These are phyloP conservation scores for Ceratina australensis DNA, from an alignment of 1,140 invertebrate species.

Conservation along the genomic window DNA sequence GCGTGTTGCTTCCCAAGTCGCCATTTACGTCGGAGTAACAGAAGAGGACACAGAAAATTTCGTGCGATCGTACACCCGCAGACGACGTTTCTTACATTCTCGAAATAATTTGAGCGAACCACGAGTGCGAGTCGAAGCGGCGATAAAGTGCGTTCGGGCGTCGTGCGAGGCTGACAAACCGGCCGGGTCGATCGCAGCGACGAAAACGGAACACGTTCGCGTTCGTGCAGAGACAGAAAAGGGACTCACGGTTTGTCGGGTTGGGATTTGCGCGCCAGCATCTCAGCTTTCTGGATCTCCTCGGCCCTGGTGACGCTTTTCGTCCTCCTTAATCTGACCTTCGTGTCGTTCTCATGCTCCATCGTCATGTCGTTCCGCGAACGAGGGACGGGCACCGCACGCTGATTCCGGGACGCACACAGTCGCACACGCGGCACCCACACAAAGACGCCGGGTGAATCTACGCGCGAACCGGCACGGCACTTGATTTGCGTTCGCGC, in stretches of 20 bases:
- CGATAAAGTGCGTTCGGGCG: neutral
- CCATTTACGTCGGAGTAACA: conserved; percentile 10
- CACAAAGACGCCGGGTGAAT: neutral
- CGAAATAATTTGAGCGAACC: neutral
- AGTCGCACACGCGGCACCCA: conserved; percentile 35
- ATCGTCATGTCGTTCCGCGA: conserved; percentile 55
- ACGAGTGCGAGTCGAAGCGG: too few species aligned
- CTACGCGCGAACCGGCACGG: neutral
- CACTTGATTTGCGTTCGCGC: neutral
- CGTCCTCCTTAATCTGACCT: conserved; percentile 85
- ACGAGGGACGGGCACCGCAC: conserved; percentile 26
- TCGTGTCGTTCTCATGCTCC: conserved; percentile 68
- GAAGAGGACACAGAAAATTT: conserved; percentile 35
- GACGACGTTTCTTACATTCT: too few species aligned
- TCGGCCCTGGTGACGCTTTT: conserved; percentile 93
- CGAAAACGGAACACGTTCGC: neutral
- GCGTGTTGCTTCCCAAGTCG: conserved; percentile 30
- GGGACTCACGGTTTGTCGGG: conserved; percentile 92
- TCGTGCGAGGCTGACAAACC: neutral
- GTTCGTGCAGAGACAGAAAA: neutral
- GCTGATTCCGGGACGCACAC: conserved; percentile 16
- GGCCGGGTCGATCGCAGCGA: too few species aligned
- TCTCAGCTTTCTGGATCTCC: conserved; percentile 90
- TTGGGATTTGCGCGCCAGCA: conserved; percentile 88
- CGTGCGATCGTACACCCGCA: neutral